Evolutionary conservation across 2,797 vertebrate genomes (phyloP).

Genomic region (Scomberomorus guttatus): DNA sequence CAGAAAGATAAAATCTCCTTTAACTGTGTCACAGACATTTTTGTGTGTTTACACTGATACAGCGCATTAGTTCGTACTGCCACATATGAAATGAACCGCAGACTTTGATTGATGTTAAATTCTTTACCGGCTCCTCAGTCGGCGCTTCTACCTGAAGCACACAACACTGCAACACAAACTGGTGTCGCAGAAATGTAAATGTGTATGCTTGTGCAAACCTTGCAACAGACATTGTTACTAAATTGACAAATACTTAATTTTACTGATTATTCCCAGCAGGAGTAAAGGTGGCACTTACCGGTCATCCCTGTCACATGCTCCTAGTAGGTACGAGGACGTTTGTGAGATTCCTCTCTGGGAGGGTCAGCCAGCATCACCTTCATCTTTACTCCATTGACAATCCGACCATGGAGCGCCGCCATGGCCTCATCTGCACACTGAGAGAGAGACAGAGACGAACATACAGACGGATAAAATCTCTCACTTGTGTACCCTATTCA

Average conservation of each 20-base stretch:
- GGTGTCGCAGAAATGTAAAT: neutral
- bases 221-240: accelerated
- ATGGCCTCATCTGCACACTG: constrained; percentile 94
- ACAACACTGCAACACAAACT: neutral
- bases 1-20: too few relatives aligned
- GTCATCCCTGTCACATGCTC: neutral
- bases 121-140: neutral
- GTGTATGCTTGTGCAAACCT: neutral
- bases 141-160: neutral
- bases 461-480: too few relatives aligned
- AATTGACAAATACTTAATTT: neutral
- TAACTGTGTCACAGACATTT: too few relatives aligned
- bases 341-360: constrained; percentile 94
- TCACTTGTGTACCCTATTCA: neutral
- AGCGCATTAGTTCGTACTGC: too few relatives aligned
- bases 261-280: neutral
- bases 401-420: constrained; percentile 89
- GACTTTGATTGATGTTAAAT: neutral
- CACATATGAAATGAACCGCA: too few relatives aligned
- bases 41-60: too few relatives aligned
- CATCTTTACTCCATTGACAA: constrained; percentile 94
- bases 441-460: constrained; percentile 19
- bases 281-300: constrained; percentile 58
- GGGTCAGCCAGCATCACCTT: constrained; percentile 97
- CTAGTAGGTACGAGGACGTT: constrained; percentile 94